These are phyloP conservation scores for Diachrysia chrysitis DNA, from an alignment of 2,888 invertebrate genomes.

Conservation along the genomic window DNA sequence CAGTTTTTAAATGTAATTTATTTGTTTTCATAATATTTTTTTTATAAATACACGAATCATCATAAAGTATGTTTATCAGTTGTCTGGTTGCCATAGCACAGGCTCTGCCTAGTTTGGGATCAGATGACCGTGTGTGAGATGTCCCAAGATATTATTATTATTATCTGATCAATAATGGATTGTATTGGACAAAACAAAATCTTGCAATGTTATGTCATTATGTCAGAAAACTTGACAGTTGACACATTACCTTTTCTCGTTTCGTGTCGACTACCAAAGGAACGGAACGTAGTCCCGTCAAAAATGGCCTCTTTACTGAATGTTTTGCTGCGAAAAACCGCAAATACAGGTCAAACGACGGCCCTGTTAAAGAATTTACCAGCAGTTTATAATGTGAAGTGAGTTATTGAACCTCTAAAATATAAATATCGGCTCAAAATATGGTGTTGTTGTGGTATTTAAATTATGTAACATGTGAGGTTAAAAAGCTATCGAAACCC, in stretches of 20 bases:
- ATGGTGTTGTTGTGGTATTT: constrained; percentile 50
- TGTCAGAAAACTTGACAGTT: background rate
- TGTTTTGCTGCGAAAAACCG: constrained; percentile 89
- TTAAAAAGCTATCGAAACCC: constrained; percentile 61
- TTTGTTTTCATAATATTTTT: background rate
- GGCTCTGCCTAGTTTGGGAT: too few species aligned
- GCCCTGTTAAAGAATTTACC: constrained; percentile 84
- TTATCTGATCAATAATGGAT: too few species aligned
- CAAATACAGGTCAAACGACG: constrained; percentile 80
- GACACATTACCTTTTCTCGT: constrained; percentile 8
- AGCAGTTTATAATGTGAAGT: constrained; percentile 87
- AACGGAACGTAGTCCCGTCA: constrained; percentile 74
- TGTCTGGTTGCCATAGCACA: too few species aligned
- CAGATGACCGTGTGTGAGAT: too few species aligned
- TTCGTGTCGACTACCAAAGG: constrained; percentile 54
- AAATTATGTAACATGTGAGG: constrained; percentile 86
- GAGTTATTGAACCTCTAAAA: constrained; percentile 66
- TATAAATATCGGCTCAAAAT: constrained; percentile 26
- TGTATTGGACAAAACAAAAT: too few species aligned
- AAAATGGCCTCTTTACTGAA: constrained; percentile 85
- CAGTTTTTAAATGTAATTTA: background rate
- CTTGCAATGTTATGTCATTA: background rate
- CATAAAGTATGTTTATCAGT: too few species aligned
- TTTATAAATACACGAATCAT: too few species aligned
- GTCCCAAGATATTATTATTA: too few species aligned